These are phyloP conservation scores for Nebria salina DNA, from an alignment of 2,888 invertebrate species.

Conservation along the genomic window DNA sequence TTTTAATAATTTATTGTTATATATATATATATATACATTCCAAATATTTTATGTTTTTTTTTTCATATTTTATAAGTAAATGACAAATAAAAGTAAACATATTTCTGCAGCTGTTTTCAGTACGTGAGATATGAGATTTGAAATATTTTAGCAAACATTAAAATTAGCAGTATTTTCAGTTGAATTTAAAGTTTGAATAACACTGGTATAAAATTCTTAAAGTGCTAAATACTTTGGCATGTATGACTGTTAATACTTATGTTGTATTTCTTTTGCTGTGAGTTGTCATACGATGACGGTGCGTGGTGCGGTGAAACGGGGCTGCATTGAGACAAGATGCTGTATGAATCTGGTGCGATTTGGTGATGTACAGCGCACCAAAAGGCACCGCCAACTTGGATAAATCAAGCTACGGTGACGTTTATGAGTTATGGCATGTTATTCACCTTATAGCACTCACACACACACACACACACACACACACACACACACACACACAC, in stretches of 20 bases:
- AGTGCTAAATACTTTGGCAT: background rate
- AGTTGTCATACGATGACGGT: background rate
- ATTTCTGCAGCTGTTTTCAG: too few relatives aligned
- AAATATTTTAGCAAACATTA: too few relatives aligned
- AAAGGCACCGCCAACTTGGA: slow-evolving; percentile 40
- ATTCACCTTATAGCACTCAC: slow-evolving; percentile 38
- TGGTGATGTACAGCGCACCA: background rate
- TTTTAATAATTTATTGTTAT: too few relatives aligned
- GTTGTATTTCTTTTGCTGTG: background rate
- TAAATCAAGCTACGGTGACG: slow-evolving; percentile 37
- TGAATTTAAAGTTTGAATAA: background rate
- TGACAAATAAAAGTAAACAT: too few relatives aligned
- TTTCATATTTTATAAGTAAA: too few relatives aligned
- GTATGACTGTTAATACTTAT: slow-evolving; percentile 11
- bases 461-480: slow-evolving; percentile 13
- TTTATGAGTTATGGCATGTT: slow-evolving; percentile 43
- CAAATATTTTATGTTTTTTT: too few relatives aligned
- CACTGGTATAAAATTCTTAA: background rate
- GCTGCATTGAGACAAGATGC: background rate
- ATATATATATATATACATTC: too few relatives aligned
- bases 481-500: slow-evolving; percentile 17
- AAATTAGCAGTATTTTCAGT: background rate
- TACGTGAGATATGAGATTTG: too few relatives aligned
- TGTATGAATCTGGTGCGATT: background rate
- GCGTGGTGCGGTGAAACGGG: background rate